Base-by-base conservation (phyloP, 2,797 vertebrate genomes). In the Anas capensis region DNA sequence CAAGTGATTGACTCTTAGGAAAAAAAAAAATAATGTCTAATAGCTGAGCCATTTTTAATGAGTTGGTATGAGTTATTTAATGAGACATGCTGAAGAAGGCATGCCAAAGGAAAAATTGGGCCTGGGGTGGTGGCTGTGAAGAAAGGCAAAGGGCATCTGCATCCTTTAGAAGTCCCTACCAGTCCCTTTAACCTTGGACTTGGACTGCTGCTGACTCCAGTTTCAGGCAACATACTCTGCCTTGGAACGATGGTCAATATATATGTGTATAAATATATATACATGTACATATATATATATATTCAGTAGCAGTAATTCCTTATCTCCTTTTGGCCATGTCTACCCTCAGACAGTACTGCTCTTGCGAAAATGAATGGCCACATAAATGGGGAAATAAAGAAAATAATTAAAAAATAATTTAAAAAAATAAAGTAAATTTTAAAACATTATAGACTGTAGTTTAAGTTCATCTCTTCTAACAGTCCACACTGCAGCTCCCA, bases 11-110 rank as follows among this genome's bases (percentile, higher is more conserved):
- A 96, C 93, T 96, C 83, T 81, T 82, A 94, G n/a, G 78, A 80
- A 95, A 94, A 51, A 48, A 46, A 48, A 42, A 96, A 96, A 95
- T 95, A 96, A 96, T 84, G 92, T 88, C 94, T 96, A 97, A 96
- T 97, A 95, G 88, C 95, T 86, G 94, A 96, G 79, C 95, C 95
- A 92, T 95, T 97, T 96, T 96, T 97, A 97, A 91, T 97, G 92
- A 96, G 91, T 81, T 94, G 40, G 44, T 95, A 88, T 54, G 86
- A 92, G 93, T 91, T 96, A 94, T 92, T 96, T 93, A 96, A 95
- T 94, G 95, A 95, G 96, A 94, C 1, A 0, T 88, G 75, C 56
- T 53, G 88, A 92, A 88, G 82, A 86, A 92, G 56, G 48, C 91
- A 92, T 93, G 91, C 94, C 90, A 95, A 95, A 76, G 53, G 53